Base-by-base conservation (phyloP, 2,113 vertebrate genomes). In the Corythornis cristatus region DNA sequence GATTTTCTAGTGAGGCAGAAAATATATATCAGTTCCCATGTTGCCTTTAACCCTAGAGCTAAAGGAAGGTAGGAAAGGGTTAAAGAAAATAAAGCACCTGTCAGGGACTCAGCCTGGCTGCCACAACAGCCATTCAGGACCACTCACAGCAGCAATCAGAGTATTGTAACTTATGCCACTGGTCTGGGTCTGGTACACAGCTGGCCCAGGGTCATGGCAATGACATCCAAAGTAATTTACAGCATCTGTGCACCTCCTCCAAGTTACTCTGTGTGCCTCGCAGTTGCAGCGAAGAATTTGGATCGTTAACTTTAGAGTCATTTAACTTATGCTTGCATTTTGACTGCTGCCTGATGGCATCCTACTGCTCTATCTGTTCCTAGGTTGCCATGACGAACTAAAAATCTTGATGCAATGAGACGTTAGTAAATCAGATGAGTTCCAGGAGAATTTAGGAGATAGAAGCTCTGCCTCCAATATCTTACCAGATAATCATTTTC, bases 311-410 rank as follows among this genome's bases (percentile, higher is more conserved):
- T 94, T 93, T 62, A 92, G 62, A 90, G 62, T 53, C 81, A 31
- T 90, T 93, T 93, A 76, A 94, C 83, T 93, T 92, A 93, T 79
- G 90, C 67, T 94, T 86, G 26, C 56, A 43, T 93, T 92, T 80
- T 66, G 77, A 94, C 43, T 94, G 83, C 80, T 90, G 89, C 74
- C 81, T 89, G 54, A 50, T 73, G 53, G 51, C 86, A 87, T 84
- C 66, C 54, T 65, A 26, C 73, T 91, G 64, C 43, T 51, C 53
- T 76, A 15, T 86, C 81, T 86, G 37, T 42, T 94, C 33, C 45
- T 65, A 68, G 81, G 83, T 90, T 96, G 62, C 89, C 71, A 89
- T 79, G 91, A 92, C 66, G 88, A 90, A 79, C 71, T 43, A 62
- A 86, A 82, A 92, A 58, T 57, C 45, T 79, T 62, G 62, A 73